Evolutionary conservation across 2,888 invertebrate species (phyloP), one percentile per base, ranked within the genome.

Genomic region (Coleophora flavipennella): DNA sequence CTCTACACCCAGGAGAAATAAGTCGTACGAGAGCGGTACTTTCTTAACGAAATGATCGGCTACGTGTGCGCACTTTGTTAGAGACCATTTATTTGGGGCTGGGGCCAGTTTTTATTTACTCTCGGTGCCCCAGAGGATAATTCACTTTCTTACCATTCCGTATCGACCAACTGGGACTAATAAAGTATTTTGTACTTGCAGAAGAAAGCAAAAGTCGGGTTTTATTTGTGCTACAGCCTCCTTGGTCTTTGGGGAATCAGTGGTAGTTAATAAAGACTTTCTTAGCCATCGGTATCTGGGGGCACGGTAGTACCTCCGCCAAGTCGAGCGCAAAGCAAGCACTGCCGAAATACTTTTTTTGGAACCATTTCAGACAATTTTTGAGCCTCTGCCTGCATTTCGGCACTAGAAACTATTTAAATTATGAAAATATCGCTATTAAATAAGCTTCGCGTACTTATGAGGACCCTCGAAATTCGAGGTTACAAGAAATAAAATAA

Each of bases 1-100:
- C 31, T 32, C 39, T 35, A 64, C 66, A 65, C 73, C 73, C 74
- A 50, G 51, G 74, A 72, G 72, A 81, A 81, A 81, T 80, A 80
- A 77, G 68, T 78, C 65, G 52, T 57, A 4, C 20, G 3, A 20
- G 3, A n/a, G 3, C 20, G 20, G 69, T 72, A 77, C 68, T 79
- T 79, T 77, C 76, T 78, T 81, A 80, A 78, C 78, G 76, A 78
- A 81, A 83, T 80, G 79, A 83, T 81, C 80, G 79, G 77, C 74
- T 78, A 79, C 79, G 76, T 83, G 79, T 20, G 20, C 20, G 8
- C 66, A 71, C 64, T 67, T 78, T 76, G 77, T 80, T 78, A 78
- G 76, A 61, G 20, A 62, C 70, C 75, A 75, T 80, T 79, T 81
- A 78, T 79, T 76, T 74, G 67, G 71, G 66, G 71, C 63, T 61